Evolutionary conservation across 35 echinoderm and acorn worm species (phyloP).

Genomic region (Stichopus chloronotus): DNA sequence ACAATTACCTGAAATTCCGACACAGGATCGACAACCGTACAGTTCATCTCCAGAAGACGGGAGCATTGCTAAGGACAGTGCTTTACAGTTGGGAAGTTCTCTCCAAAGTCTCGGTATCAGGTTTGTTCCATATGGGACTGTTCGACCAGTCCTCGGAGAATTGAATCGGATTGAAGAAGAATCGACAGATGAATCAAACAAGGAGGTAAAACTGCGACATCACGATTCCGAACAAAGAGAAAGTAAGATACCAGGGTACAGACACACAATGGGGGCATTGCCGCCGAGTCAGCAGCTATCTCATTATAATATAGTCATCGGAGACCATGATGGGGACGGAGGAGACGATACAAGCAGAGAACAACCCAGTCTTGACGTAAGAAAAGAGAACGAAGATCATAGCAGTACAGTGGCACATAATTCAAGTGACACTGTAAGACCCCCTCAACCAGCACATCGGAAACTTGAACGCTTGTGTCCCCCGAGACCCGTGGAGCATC

Average conservation of each 20-base stretch:
- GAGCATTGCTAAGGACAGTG: too few relatives aligned
- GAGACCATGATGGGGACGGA: background rate
- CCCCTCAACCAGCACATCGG: constrained; percentile 23
- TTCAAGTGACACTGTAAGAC: background rate
- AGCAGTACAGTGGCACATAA: background rate
- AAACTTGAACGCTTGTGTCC: constrained; percentile 25
- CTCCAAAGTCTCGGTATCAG: constrained; percentile 20
- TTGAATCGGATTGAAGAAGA: background rate
- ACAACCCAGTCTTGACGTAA: too few relatives aligned
- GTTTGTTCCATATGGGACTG: constrained; percentile 24
- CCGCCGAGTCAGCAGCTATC: background rate
- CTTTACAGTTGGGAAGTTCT: constrained; percentile 17
- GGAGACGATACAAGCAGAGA: background rate
- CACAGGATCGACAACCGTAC: background rate
- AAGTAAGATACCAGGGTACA: background rate
- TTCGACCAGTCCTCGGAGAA: constrained; percentile 45
- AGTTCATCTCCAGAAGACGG: background rate
- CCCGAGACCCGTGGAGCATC: constrained; percentile 30
- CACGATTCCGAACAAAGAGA: background rate
- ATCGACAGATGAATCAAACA: background rate
- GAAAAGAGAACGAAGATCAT: background rate
- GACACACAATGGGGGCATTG: background rate
- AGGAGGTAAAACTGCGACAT: background rate
- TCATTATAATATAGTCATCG: background rate
- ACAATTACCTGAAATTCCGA: background rate